A percentile compares a stretch with the other conserved stretches of the same genome.
These are phyloP conservation scores for Benthosema pterotum DNA, from an alignment of 2,797 vertebrate species.

Conservation along the genomic window DNA sequence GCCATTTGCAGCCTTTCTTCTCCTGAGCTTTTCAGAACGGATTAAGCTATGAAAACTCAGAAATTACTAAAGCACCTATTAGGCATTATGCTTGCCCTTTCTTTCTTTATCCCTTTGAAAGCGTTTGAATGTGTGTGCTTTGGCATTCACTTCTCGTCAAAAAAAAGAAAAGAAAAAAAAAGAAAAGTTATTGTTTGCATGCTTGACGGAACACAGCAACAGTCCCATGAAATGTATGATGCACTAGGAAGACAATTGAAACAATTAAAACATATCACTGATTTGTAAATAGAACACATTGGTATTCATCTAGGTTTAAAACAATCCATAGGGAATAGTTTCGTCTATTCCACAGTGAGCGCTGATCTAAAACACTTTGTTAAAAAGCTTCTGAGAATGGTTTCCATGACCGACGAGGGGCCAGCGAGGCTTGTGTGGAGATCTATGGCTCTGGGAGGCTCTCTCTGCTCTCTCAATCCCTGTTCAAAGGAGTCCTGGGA, in stretches of 20 bases:
- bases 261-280: background rate
- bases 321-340: background rate
- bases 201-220: constrained; percentile 47
- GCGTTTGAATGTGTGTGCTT: constrained; percentile 65
- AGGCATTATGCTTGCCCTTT: constrained; percentile 81
- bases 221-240: constrained; percentile 46
- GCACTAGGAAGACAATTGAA: background rate
- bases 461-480: constrained; percentile 51
- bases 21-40: constrained; percentile 97
- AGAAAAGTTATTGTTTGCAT: constrained; percentile 49
- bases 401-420: constrained; percentile 39
- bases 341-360: background rate
- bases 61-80: constrained; percentile 99
- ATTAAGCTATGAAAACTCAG: constrained; percentile 99
- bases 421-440: constrained; percentile 25
- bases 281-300: constrained; percentile 1
- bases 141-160: constrained; percentile 56
- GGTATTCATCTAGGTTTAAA: background rate
- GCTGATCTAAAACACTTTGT: background rate
- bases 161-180: too few species aligned
- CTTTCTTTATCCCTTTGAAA: constrained; percentile 74
- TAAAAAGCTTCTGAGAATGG: constrained; percentile 29
- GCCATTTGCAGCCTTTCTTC: constrained; percentile 98
- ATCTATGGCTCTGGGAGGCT: constrained; percentile 45
- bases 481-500: constrained; percentile 71